Evolutionary conservation across 2,888 invertebrate genomes (phyloP).

Genomic region (Lochmaea capreae): DNA sequence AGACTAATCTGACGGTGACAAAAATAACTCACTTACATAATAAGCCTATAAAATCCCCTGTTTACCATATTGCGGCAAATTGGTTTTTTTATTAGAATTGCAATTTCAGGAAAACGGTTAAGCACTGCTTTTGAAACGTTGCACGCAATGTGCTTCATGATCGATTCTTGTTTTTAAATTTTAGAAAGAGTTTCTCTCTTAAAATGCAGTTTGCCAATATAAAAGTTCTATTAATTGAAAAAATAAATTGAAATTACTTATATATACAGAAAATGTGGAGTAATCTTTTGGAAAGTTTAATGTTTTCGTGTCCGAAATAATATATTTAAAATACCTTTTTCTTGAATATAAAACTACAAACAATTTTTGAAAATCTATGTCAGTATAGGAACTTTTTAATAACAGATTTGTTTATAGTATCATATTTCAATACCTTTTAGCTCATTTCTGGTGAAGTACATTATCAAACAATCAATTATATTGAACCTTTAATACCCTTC

Average conservation of each 20-base stretch:
- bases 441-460: too few species aligned
- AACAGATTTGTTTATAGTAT: too few species aligned
- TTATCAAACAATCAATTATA: not conserved
- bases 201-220: not conserved
- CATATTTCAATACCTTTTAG: too few species aligned
- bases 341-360: too few species aligned
- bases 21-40: constrained; percentile 32
- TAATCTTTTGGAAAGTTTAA: too few species aligned
- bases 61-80: constrained; percentile 37
- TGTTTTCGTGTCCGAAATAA: too few species aligned
- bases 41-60: constrained; percentile 31
- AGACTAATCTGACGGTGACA: constrained; percentile 28
- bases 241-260: too few species aligned
- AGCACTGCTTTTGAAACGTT: constrained; percentile 35
- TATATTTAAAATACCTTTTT: too few species aligned
- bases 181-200: not conserved
- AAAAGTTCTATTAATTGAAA: not conserved
- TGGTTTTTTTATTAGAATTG: constrained; percentile 38
- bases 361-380: too few species aligned
- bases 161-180: constrained; percentile 34
- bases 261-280: too few species aligned
- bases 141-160: constrained; percentile 42
- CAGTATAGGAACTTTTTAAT: too few species aligned
- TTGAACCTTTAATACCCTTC: not conserved
- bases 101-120: constrained; percentile 39